Evolutionary conservation across 2,113 vertebrate genomes (phyloP).

Genomic region (Sus scrofa): T2T-Sscrofa CM000814.6:117909501-117910000

Average conservation of each 20-base stretch:
- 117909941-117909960: constrained; percentile 98
- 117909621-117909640: too few species aligned
- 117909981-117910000: constrained; percentile 96
- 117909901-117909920: constrained; percentile 91
- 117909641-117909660: too few species aligned
- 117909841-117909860: not conserved
- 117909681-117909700: not conserved
- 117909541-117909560: too few species aligned
- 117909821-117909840: not conserved
- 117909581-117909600: too few species aligned
- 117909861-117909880: not conserved
- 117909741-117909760: constrained; percentile 10
- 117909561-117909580: too few species aligned
- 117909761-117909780: not conserved
- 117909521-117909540: not conserved
- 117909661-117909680: not conserved
- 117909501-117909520: not conserved
- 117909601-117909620: too few species aligned
- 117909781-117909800: not conserved
- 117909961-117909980: constrained; percentile 99
- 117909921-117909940: constrained; percentile 94
- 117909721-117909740: not conserved
- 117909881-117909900: constrained; percentile 89
- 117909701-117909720: not conserved
- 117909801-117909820: not conserved